phyloP scores from a whole-genome alignment of 2,113 vertebrate species.

The Otolemur garnettii region DNA sequence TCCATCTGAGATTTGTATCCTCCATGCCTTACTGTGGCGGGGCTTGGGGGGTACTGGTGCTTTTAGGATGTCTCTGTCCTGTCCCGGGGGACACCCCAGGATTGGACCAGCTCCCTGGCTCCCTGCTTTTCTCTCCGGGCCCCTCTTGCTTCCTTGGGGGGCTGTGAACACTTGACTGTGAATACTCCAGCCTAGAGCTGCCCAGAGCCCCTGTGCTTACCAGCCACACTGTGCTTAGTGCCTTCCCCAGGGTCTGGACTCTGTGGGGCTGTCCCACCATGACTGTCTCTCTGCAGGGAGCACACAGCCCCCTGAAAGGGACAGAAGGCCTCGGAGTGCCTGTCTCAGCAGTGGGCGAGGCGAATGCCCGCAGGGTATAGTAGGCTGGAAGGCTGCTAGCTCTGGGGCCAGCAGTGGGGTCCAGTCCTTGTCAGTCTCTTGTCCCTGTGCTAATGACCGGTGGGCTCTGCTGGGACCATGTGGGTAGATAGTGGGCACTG shows the following conservation, averaged over 20 bases:
- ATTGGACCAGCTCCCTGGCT: fast-evolving
- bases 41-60: not conserved
- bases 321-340: too few species aligned
- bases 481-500: not conserved
- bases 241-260: too few species aligned
- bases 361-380: too few species aligned
- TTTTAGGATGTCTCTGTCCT: not conserved
- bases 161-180: too few species aligned
- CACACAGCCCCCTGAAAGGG: not conserved
- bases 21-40: not conserved
- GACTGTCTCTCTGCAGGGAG: too few species aligned
- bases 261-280: too few species aligned
- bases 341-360: too few species aligned
- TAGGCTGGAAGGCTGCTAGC: not conserved
- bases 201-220: too few species aligned
- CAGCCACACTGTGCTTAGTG: too few species aligned
- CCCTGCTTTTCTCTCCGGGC: not conserved
- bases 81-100: not conserved
- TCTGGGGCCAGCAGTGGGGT: not conserved
- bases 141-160: too few species aligned
- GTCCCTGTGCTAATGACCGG: not conserved
- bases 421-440: fast-evolving
- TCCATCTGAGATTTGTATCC: not conserved
- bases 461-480: not conserved
- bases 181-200: too few species aligned